Conservation (phyloP, 2,797 vertebrate species). For the Falco columbarius region DNA sequence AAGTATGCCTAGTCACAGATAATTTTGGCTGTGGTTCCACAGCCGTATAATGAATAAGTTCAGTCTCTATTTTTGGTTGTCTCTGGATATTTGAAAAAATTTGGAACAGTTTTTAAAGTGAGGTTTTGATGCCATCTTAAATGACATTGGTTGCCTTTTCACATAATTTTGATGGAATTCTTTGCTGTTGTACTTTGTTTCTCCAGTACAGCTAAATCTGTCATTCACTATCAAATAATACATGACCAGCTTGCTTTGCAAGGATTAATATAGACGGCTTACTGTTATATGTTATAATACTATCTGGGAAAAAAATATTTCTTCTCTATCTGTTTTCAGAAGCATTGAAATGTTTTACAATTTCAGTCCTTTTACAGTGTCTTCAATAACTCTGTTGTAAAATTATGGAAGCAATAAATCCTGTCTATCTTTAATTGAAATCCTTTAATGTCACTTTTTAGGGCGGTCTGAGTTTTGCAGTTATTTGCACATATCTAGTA, state of each 20-base stretch:
- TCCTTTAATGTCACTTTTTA: not conserved
- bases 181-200: not conserved
- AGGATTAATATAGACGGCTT: not conserved
- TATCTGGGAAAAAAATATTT: not conserved
- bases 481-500: not conserved
- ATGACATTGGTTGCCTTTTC: not conserved
- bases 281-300: not conserved
- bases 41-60: constrained; percentile 12
- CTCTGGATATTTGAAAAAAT: not conserved
- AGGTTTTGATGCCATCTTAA: not conserved
- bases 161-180: not conserved
- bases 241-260: not conserved
- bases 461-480: not conserved
- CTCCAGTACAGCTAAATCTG: not conserved
- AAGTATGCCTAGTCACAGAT: constrained; percentile 44
- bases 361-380: not conserved
- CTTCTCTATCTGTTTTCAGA: constrained; percentile 2
- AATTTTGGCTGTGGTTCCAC: constrained; percentile 17
- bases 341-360: constrained; percentile 14
- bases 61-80: constrained; percentile 17
- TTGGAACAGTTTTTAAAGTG: not conserved
- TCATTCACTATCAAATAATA: not conserved
- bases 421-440: constrained; percentile 35
- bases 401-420: not conserved
- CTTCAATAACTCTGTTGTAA: not conserved